phyloP scores from a whole-genome alignment of 2,888 invertebrate genomes.

The Caradrina kadenii region DNA sequence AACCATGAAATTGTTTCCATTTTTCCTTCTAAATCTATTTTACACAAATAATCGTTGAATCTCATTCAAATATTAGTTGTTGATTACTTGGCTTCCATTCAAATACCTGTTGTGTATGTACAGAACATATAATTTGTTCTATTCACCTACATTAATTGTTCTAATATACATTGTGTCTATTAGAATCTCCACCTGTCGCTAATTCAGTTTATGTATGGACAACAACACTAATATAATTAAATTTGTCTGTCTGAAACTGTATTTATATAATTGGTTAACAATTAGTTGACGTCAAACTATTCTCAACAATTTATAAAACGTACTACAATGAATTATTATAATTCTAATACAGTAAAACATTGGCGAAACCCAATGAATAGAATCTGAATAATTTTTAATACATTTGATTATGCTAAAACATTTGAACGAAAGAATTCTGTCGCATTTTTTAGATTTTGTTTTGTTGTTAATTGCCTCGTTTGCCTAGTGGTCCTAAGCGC shows the following conservation, averaged over 20 bases:
- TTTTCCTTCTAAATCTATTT: constrained; percentile 38
- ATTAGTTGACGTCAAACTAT: constrained; percentile 6
- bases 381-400: neutral
- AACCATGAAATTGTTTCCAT: constrained; percentile 46
- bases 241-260: neutral
- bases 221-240: neutral
- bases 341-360: neutral
- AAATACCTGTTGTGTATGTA: constrained; percentile 43
- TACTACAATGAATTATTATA: neutral
- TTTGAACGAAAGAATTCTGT: neutral
- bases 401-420: neutral
- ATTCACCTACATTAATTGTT: constrained; percentile 21
- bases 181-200: constrained; percentile 22
- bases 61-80: constrained; percentile 51
- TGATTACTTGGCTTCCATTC: constrained; percentile 57
- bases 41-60: constrained; percentile 45
- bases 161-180: constrained; percentile 7
- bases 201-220: constrained; percentile 33
- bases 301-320: neutral
- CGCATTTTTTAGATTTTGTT: neutral
- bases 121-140: constrained; percentile 12
- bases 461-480: too few species aligned
- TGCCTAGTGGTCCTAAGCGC: too few species aligned
- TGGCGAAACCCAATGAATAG: neutral
- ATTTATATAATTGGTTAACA: constrained; percentile 13